phyloP scores from a whole-genome alignment of 64 coral and sea anemone genomes.

The Stylophora pistillata region DNA sequence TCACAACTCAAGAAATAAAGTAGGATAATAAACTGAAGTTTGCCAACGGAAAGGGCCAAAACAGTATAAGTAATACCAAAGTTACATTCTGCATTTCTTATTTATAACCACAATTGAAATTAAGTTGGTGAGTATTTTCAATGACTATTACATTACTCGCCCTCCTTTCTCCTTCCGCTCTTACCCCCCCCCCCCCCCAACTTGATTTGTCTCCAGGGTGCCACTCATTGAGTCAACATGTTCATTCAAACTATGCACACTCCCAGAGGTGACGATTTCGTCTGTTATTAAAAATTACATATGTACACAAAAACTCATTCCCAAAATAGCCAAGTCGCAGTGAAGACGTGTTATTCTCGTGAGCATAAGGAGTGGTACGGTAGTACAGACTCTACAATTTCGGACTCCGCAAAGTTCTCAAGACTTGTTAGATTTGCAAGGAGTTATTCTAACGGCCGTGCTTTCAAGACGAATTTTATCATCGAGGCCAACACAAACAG shows the following conservation, averaged over 20 bases:
- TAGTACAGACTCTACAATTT: not conserved
- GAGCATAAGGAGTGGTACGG: not conserved
- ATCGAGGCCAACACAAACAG: slow-evolving; percentile 4
- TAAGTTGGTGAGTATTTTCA: not conserved
- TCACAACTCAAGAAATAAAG: not conserved
- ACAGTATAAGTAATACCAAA: not conserved
- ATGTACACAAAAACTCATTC: slow-evolving; percentile 57
- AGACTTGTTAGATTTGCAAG: not conserved
- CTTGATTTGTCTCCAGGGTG: not conserved
- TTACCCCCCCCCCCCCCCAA: not conserved
- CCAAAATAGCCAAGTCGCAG: slow-evolving; percentile 45
- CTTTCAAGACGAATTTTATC: not conserved
- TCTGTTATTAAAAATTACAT: slow-evolving; percentile 53
- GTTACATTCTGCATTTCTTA: not conserved
- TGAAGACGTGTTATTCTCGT: slow-evolving; percentile 25
- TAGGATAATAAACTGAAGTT: not conserved
- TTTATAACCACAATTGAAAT: not conserved
- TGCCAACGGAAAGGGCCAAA: not conserved
- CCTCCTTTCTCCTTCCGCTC: too few species aligned
- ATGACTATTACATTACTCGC: not conserved
- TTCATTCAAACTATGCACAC: slow-evolving; percentile 33
- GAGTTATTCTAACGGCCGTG: not conserved
- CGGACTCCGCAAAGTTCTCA: too few species aligned
- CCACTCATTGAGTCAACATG: not conserved
- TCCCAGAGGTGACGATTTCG: slow-evolving; percentile 41